These are phyloP conservation scores for Marisa cornuarietis DNA, from an alignment of 1,140 invertebrate species.

Conservation along the genomic window DNA sequence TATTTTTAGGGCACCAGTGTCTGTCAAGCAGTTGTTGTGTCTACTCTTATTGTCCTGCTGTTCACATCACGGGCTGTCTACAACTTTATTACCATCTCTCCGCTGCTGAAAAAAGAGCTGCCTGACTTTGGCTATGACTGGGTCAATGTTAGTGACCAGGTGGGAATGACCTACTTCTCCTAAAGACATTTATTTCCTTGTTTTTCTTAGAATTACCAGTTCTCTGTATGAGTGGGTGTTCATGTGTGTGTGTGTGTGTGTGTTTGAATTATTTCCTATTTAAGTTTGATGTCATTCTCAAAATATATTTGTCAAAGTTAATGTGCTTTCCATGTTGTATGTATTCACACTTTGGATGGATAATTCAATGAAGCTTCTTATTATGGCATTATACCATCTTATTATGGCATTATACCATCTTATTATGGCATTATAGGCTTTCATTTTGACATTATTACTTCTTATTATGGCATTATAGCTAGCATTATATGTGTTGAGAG, in stretches of 20 bases:
- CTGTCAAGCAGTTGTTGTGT: constrained; percentile 55
- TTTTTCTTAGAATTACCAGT: too few relatives aligned
- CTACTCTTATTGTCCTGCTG: constrained; percentile 57
- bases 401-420: too few relatives aligned
- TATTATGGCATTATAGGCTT: too few relatives aligned
- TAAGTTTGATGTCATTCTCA: background rate
- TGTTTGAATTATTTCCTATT: background rate
- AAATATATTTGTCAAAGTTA: background rate
- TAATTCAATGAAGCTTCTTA: too few relatives aligned
- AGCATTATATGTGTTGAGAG: too few relatives aligned
- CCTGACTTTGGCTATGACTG: constrained; percentile 65
- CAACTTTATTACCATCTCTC: constrained; percentile 60
- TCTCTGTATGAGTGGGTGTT: background rate
- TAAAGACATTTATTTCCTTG: constrained; percentile 1
- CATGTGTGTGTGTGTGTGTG: background rate
- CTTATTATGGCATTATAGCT: too few relatives aligned
- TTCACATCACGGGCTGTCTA: constrained; percentile 63
- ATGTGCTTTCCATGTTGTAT: too few relatives aligned
- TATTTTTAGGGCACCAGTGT: constrained; percentile 58
- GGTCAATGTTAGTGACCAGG: constrained; percentile 67
- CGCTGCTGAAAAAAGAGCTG: constrained; percentile 32
- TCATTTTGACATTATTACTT: too few relatives aligned
- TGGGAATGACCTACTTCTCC: constrained; percentile 30
- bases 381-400: too few relatives aligned
- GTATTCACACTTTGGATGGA: too few relatives aligned